Conservation (phyloP, 2,888 invertebrate species). For the Clivina fossor region DNA sequence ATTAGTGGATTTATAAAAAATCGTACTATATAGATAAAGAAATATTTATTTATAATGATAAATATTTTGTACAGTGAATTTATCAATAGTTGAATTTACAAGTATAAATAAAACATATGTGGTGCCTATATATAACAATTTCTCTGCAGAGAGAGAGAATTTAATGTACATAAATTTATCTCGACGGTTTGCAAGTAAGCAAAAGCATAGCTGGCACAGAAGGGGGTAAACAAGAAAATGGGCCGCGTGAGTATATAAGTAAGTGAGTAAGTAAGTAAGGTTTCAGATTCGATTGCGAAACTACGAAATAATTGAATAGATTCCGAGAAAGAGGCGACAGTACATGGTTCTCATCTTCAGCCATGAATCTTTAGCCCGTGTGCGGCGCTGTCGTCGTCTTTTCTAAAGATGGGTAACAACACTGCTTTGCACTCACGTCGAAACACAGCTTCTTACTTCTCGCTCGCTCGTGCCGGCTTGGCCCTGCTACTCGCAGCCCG, state of each 20-base stretch:
- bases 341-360: slow-evolving; percentile 31
- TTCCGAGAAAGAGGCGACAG: slow-evolving; percentile 30
- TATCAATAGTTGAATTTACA: too few relatives aligned
- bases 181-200: background rate
- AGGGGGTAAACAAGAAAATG: background rate
- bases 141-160: too few relatives aligned
- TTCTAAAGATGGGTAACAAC: slow-evolving; percentile 36
- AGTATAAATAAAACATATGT: too few relatives aligned
- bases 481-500: background rate
- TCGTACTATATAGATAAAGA: too few relatives aligned
- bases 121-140: too few relatives aligned
- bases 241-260: background rate
- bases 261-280: background rate
- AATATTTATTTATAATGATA: too few relatives aligned
- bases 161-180: too few relatives aligned
- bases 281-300: slow-evolving; percentile 16
- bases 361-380: slow-evolving; percentile 28
- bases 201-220: background rate
- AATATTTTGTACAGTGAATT: too few relatives aligned
- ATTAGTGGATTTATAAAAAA: too few relatives aligned
- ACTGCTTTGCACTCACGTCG: slow-evolving; percentile 45
- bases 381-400: too few relatives aligned
- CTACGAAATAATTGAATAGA: slow-evolving; percentile 30
- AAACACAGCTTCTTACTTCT: slow-evolving; percentile 30
- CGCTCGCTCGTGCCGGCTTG: background rate